phyloP scores from a whole-genome alignment of 2,113 vertebrate species.

The Eidolon helvum region DNA sequence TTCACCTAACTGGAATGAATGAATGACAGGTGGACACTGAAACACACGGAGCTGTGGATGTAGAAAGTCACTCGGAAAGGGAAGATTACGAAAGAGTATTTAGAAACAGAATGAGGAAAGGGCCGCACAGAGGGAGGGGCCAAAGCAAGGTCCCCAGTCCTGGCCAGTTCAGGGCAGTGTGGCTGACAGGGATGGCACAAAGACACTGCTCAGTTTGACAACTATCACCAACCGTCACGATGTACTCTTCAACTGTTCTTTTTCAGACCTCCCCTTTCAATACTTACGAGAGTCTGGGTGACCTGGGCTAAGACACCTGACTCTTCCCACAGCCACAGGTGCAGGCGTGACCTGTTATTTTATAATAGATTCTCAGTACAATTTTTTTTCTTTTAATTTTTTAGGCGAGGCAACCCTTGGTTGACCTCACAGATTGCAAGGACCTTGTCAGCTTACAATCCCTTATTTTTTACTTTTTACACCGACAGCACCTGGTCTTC shows the following conservation, averaged over 20 bases:
- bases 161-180: not conserved
- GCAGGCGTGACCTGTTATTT: not conserved
- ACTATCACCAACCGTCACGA: not conserved
- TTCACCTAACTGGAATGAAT: not conserved
- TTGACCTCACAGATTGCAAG: too few species aligned
- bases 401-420: too few species aligned
- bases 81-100: not conserved
- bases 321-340: not conserved
- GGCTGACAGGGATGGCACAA: fast-evolving
- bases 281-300: not conserved
- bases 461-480: too few species aligned
- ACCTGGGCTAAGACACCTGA: not conserved
- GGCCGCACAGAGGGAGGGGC: not conserved
- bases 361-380: not conserved
- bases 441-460: too few species aligned
- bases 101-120: not conserved
- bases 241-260: not conserved
- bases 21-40: not conserved
- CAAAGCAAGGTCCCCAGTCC: not conserved
- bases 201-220: not conserved
- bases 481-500: too few species aligned
- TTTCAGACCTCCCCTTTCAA: not conserved
- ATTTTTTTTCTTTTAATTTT: not conserved
- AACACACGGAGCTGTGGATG: not conserved
- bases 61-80: not conserved